A percentile compares a stretch with the other conserved stretches of the same genome.
phyloP scores from a whole-genome alignment of 53 echinoderm and acorn worm species.

The Henricia sp. region DNA sequence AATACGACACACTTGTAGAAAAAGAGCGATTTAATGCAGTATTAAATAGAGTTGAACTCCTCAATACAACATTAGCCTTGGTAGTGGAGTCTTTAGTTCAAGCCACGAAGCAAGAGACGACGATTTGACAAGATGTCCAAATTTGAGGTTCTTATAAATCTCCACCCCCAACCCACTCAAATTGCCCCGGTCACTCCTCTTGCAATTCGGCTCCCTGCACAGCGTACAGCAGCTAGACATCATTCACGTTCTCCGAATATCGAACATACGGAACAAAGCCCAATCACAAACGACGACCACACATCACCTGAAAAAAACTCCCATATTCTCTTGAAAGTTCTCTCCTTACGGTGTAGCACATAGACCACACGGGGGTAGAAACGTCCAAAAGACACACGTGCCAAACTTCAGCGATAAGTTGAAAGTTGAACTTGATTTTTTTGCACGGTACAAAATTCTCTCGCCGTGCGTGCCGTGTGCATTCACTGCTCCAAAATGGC shows the following conservation, averaged over 20 bases:
- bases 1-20: too few relatives aligned
- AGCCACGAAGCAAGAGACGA: not conserved
- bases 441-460: conserved; percentile 56
- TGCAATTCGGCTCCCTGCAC: conserved; percentile 25
- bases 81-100: too few relatives aligned
- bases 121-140: conserved; percentile 9
- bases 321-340: not conserved
- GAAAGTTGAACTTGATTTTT: too few relatives aligned
- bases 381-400: too few relatives aligned
- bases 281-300: not conserved
- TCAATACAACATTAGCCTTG: too few relatives aligned
- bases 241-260: not conserved
- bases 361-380: conserved; percentile 26
- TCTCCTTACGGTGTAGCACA: not conserved
- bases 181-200: not conserved
- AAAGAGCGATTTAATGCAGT: too few relatives aligned
- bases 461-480: conserved; percentile 79
- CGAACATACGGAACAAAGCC: not conserved
- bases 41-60: too few relatives aligned
- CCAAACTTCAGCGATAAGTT: conserved; percentile 43
- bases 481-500: conserved; percentile 70
- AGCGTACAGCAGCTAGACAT: not conserved
- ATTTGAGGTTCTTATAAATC: not conserved
- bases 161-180: not conserved
- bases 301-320: not conserved